phyloP scores from a whole-genome alignment of 2,888 invertebrate genomes.

The Ectemnius lituratus region DNA sequence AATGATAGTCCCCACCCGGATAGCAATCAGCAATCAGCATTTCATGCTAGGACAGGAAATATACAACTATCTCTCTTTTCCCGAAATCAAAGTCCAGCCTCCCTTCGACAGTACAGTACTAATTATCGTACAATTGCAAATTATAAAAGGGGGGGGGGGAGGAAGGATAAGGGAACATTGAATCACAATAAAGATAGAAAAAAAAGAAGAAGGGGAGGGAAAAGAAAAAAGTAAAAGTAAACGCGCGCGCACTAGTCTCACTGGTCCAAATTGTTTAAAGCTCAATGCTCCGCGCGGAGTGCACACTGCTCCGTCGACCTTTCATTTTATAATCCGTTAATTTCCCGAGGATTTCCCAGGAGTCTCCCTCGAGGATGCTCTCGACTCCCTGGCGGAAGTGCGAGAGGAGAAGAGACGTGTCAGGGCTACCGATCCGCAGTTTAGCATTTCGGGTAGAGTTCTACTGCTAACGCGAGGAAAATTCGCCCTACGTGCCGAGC shows the following conservation, averaged over 20 bases:
- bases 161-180: conserved; percentile 16
- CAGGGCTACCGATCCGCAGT: no score
- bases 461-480: background rate
- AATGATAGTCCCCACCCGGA: conserved; percentile 26
- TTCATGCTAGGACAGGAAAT: conserved; percentile 51
- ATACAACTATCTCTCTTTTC: conserved; percentile 38
- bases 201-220: conserved; percentile 6
- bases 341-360: no score
- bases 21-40: conserved; percentile 44
- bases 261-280: conserved; percentile 59
- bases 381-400: no score
- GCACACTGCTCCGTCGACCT: background rate
- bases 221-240: conserved; percentile 1
- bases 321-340: no score
- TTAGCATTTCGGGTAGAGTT: background rate
- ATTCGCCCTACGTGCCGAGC: background rate
- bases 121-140: conserved; percentile 45
- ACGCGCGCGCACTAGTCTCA: conserved; percentile 31
- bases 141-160: conserved; percentile 33
- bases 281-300: conserved; percentile 41
- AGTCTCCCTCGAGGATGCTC: no score
- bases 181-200: conserved; percentile 54
- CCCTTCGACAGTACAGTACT: conserved; percentile 26
- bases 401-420: no score
- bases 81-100: background rate